Conservation (phyloP, 2,888 invertebrate species). For the Nemurella pictetii region DNA sequence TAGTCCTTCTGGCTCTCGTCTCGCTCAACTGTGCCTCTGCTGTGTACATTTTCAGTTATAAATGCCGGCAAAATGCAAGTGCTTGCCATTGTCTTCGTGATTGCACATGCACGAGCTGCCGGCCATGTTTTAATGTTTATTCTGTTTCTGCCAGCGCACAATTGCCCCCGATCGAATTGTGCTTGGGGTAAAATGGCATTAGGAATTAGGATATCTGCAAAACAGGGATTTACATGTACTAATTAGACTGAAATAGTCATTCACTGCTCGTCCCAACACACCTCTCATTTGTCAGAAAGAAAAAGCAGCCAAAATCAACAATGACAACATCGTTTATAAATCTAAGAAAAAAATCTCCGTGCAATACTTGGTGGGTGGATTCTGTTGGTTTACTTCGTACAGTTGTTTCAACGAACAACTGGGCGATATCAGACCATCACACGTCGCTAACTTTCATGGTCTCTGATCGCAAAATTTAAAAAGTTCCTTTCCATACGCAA, state of each 20-base stretch:
- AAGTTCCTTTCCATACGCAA: neutral
- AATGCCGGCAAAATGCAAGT: neutral
- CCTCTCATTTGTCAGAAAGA: neutral
- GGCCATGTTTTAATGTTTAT: neutral
- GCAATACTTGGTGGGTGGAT: too few relatives aligned
- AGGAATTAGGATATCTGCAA: too few relatives aligned
- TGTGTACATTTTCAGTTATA: neutral
- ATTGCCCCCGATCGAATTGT: neutral
- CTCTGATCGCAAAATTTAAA: neutral
- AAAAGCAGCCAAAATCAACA: neutral
- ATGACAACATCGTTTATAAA: too few relatives aligned
- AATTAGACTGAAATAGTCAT: too few relatives aligned
- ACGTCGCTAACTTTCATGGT: neutral
- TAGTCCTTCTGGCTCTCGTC: neutral
- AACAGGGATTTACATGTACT: too few relatives aligned
- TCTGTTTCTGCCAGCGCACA: neutral
- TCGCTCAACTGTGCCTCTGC: neutral
- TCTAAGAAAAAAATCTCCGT: too few relatives aligned
- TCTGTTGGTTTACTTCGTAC: neutral
- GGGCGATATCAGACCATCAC: neutral
- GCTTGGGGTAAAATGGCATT: neutral
- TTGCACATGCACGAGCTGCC: neutral
- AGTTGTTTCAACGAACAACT: neutral
- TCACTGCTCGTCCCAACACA: too few relatives aligned
- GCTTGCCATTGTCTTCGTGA: neutral